Evolutionary conservation across 2,888 invertebrate genomes (phyloP), one percentile per base, ranked within the genome.

Genomic region (Zygothrica quintamaculata): DNA sequence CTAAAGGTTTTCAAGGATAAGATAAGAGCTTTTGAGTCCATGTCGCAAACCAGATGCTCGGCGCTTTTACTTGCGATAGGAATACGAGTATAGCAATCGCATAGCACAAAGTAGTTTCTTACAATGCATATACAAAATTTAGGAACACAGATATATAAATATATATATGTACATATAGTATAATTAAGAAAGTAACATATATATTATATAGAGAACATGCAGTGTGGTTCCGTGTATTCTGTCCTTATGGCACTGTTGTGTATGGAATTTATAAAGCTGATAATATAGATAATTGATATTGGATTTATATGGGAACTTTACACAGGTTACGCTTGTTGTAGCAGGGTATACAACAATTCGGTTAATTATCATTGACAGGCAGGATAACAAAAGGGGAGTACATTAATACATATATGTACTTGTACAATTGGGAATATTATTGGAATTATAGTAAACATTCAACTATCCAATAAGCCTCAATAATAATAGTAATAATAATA

Each of bases 141-240:
- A 5, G 36, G 50, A 22, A 43, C 26, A 46, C 13, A 48, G 36
- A 29, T 13, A 58, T n/a, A n/a, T n/a, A n/a, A n/a, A n/a, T n/a
- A n/a, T n/a, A n/a, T 56, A 66, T 25, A 57, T 33, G 65, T 13
- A 46, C 51, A 46, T 53, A 46, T 13, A 51, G n/a, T 44, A 47
- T 8, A 8, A 29, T 29, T 8, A 9, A 29, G 29, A 9, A 16
- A 62, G 16, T 51, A 18, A 57, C 59, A 65, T 57, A 57, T 48
- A 52, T 55, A 73, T 65, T 69, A 60, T n/a, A n/a, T 59, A 60
- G 60, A 66, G 65, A 61, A 66, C 84, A 80, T 85, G 80, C 86
- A 80, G 36, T 51, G 39, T 55, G 7, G 46, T 58, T 43, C 50
- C 48, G 44, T 43, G 42, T 65, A 39, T 44, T 37, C 61, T 76